Percentiles rank a stretch among this genome's conserved stretches.
phyloP scores from a whole-genome alignment of 2,797 vertebrate species.

The Danio choprae region DNA sequence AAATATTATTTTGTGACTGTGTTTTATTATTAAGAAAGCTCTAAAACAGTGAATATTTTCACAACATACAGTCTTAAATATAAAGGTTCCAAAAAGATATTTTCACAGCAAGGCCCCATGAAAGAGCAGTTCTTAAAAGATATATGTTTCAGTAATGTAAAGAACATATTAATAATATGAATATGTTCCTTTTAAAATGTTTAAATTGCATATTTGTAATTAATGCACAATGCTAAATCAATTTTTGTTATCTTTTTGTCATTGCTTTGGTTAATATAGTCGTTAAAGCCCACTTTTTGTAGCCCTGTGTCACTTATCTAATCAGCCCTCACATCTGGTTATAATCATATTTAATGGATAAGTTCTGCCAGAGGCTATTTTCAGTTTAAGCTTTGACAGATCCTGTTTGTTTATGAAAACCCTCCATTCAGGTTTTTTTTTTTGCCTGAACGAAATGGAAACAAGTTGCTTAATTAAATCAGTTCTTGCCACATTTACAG shows the following conservation, averaged over 20 bases:
- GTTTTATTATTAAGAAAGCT: not conserved
- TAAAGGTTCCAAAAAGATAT: no score
- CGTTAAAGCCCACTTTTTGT: slow-evolving; percentile 68
- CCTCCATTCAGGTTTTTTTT: slow-evolving; percentile 53
- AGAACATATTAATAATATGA: no score
- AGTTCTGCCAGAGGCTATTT: slow-evolving; percentile 74
- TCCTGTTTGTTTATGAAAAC: slow-evolving; percentile 51
- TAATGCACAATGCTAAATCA: not conserved
- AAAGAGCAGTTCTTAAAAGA: no score
- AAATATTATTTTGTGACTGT: not conserved
- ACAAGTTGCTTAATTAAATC: slow-evolving; percentile 12
- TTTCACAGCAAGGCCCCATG: no score
- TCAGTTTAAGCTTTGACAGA: slow-evolving; percentile 65
- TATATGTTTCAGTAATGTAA: no score
- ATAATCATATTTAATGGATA: slow-evolving; percentile 79
- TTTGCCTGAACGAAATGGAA: not conserved
- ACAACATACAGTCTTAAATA: no score
- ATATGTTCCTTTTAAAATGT: not conserved
- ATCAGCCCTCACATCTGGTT: slow-evolving; percentile 76
- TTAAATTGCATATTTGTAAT: not conserved
- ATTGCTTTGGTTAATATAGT: slow-evolving; percentile 7
- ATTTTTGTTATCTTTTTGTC: not conserved
- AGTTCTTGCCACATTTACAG: not conserved
- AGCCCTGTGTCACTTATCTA: slow-evolving; percentile 71
- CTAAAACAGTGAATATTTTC: no score